phyloP scores from a whole-genome alignment of 2,797 vertebrate species.

The Gymnoscopelus microlampas region DNA sequence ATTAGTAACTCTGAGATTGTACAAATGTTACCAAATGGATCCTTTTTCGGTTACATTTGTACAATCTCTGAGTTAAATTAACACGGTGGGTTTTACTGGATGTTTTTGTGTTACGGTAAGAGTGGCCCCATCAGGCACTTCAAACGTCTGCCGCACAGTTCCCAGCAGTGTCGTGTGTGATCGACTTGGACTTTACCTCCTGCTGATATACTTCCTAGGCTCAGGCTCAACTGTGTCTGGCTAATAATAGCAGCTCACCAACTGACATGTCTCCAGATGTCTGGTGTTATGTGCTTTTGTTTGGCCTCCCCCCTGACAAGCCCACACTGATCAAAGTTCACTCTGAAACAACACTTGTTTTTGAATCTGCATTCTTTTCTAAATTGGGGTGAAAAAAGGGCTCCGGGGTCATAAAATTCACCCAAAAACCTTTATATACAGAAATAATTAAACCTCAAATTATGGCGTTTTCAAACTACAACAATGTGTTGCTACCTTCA shows the following conservation, averaged over 20 bases:
- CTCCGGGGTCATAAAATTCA: not conserved
- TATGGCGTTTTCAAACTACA: too few relatives aligned
- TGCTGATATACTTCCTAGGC: slow-evolving; percentile 48
- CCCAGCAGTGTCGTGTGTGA: slow-evolving; percentile 41
- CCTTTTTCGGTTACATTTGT: too few relatives aligned
- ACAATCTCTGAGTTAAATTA: too few relatives aligned
- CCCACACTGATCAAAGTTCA: slow-evolving; percentile 51
- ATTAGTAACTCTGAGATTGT: too few relatives aligned
- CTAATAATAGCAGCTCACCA: slow-evolving; percentile 71
- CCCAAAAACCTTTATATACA: not conserved
- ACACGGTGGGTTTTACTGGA: too few relatives aligned
- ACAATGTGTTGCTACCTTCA: too few relatives aligned
- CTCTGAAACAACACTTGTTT: slow-evolving; percentile 51
- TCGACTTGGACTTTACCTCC: slow-evolving; percentile 34
- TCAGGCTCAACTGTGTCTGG: slow-evolving; percentile 44
- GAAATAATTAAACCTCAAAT: too few relatives aligned
- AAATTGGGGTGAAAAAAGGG: not conserved
- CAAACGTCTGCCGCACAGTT: slow-evolving; percentile 31
- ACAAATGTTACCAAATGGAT: too few relatives aligned
- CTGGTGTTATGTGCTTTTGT: slow-evolving; percentile 66
- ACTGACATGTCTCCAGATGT: slow-evolving; percentile 60
- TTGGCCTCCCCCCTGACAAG: slow-evolving; percentile 31
- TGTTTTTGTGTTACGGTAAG: not conserved
- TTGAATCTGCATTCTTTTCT: slow-evolving; percentile 22
- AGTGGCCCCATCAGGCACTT: slow-evolving; percentile 1